Evolutionary conservation across 2,113 vertebrate genomes (phyloP).

Genomic region (Dicentrarchus labrax): DNA sequence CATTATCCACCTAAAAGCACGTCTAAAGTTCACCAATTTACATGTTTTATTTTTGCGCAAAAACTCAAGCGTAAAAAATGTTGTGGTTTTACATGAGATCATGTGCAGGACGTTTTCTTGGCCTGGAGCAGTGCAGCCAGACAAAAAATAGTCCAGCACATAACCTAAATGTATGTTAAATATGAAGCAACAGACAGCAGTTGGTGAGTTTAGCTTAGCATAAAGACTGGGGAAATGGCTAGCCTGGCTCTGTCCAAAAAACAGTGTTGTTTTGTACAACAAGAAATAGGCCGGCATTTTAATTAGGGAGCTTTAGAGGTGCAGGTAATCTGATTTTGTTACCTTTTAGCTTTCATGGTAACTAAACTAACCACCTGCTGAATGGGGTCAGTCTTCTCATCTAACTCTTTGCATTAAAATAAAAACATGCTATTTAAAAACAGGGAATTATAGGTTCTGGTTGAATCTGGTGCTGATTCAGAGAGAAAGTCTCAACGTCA

Average conservation of each 20-base stretch:
- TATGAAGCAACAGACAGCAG: background rate
- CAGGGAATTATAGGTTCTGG: background rate
- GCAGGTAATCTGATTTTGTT: background rate
- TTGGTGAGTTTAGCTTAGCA: background rate
- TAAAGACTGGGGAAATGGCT: background rate
- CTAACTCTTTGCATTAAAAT: background rate
- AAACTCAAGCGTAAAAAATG: background rate
- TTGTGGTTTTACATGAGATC: background rate
- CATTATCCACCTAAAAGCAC: background rate
- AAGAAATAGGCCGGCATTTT: background rate
- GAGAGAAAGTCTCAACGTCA: slow-evolving; percentile 22
- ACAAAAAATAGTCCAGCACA: background rate
- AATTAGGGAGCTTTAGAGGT: background rate
- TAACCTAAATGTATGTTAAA: background rate
- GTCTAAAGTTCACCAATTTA: background rate
- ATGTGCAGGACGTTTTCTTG: background rate
- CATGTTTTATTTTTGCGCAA: background rate
- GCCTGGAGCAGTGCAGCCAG: background rate
- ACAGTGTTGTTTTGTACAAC: too few species aligned
- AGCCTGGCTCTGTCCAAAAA: background rate
- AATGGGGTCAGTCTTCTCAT: background rate
- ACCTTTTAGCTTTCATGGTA: background rate
- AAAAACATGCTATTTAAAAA: background rate
- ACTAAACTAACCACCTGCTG: too few species aligned
- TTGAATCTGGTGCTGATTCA: slow-evolving; percentile 57